Percentiles rank a stretch among this genome's conserved stretches.
Conservation (phyloP, 23 tunicate species). For the Diplosoma virens region DNA sequence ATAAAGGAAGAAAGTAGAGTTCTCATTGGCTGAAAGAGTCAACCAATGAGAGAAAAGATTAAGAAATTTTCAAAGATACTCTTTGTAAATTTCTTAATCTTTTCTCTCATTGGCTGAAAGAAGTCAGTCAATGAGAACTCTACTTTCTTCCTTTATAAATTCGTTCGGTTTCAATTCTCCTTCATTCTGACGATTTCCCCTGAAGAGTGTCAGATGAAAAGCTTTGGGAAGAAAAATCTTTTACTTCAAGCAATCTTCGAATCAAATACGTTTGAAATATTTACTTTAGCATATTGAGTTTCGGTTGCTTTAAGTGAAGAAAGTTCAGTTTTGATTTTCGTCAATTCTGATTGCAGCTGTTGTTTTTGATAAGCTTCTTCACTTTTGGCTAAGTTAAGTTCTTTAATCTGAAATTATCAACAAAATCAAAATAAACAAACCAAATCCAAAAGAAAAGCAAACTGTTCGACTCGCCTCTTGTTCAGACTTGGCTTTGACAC, state of each 20-base stretch:
- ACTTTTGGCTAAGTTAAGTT: constrained; percentile 44
- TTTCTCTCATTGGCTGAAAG: too few species aligned
- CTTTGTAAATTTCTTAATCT: too few species aligned
- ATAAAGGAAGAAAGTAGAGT: too few species aligned
- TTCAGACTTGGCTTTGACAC: constrained; percentile 53
- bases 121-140: too few species aligned
- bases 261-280: neutral
- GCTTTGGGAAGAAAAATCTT: neutral
- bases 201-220: too few species aligned
- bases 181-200: too few species aligned
- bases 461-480: constrained; percentile 51
- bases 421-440: neutral
- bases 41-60: too few species aligned
- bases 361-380: constrained; percentile 58
- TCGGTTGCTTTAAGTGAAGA: constrained; percentile 55
- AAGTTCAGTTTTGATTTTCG: constrained; percentile 53
- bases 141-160: too few species aligned
- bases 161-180: too few species aligned
- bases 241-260: neutral
- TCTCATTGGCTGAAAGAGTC: too few species aligned
- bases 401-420: constrained; percentile 64
- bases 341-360: constrained; percentile 66
- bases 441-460: neutral
- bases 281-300: constrained; percentile 62
- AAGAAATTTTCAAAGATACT: too few species aligned